A percentile compares a stretch with the other conserved stretches of the same genome.
Conservation (phyloP, 2,113 vertebrate genomes). For the Mobula birostris region DNA sequence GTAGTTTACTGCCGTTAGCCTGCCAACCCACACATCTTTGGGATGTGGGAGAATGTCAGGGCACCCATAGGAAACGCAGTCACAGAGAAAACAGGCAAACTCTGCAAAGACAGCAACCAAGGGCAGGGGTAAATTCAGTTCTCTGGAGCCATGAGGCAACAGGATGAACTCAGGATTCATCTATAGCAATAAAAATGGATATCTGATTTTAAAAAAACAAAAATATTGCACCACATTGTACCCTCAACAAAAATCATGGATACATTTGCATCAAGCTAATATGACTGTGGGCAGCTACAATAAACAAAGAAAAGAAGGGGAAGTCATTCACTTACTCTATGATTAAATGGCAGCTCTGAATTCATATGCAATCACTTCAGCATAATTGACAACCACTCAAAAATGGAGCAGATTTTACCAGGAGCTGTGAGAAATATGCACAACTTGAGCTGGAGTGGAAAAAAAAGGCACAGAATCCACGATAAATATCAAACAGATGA, state of each 20-base stretch:
- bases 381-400: neutral
- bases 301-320: neutral
- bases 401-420: neutral
- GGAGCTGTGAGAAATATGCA: neutral
- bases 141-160: no score
- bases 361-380: neutral
- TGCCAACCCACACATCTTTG: no score
- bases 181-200: neutral
- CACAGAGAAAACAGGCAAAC: no score
- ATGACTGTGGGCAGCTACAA: neutral
- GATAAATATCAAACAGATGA: no score
- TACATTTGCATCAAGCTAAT: neutral
- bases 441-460: no score
- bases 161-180: neutral
- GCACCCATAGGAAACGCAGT: no score
- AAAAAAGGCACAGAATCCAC: no score
- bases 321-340: neutral
- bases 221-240: neutral
- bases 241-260: neutral
- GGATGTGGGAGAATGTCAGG: no score
- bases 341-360: neutral
- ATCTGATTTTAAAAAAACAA: neutral
- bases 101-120: no score
- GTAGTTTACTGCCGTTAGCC: no score
- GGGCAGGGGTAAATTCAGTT: no score